phyloP scores from a whole-genome alignment of 2,113 vertebrate species.

The Sula dactylatra region DNA sequence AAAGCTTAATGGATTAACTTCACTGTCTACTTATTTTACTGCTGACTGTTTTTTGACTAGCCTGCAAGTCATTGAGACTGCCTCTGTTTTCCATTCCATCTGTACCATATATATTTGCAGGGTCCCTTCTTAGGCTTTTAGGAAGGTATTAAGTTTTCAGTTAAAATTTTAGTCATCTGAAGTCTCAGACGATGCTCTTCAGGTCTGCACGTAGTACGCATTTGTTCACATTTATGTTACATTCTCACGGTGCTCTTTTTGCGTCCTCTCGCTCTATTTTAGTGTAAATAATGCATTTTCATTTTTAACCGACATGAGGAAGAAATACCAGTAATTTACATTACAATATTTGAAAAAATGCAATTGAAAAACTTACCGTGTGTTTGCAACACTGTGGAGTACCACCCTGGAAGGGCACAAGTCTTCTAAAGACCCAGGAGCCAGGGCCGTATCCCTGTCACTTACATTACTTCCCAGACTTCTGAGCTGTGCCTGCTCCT shows the following conservation, averaged over 20 bases:
- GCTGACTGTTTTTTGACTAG: not conserved
- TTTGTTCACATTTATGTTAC: not conserved
- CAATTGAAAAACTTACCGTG: not conserved
- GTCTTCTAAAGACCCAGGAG: not conserved
- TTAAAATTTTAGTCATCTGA: not conserved
- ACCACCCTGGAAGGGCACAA: not conserved
- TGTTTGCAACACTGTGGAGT: not conserved
- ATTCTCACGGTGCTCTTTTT: not conserved
- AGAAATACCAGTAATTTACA: not conserved
- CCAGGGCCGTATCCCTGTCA: not conserved
- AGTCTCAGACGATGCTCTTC: not conserved
- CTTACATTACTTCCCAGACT: not conserved
- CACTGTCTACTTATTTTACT: not conserved
- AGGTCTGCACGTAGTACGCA: accelerated
- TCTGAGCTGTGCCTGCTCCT: not conserved
- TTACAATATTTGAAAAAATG: not conserved
- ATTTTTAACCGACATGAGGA: not conserved
- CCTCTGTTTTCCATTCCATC: not conserved
- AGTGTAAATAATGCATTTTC: not conserved
- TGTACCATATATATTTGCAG: not conserved
- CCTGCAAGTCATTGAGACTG: not conserved
- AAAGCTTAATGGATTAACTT: not conserved
- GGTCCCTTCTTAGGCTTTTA: not conserved
- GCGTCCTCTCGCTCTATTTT: not conserved
- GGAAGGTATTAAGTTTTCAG: not conserved